A percentile compares a stretch with the other conserved stretches of the same genome.
phyloP scores from a whole-genome alignment of 2,797 vertebrate genomes.

The Sebastes taczanowskii region DNA sequence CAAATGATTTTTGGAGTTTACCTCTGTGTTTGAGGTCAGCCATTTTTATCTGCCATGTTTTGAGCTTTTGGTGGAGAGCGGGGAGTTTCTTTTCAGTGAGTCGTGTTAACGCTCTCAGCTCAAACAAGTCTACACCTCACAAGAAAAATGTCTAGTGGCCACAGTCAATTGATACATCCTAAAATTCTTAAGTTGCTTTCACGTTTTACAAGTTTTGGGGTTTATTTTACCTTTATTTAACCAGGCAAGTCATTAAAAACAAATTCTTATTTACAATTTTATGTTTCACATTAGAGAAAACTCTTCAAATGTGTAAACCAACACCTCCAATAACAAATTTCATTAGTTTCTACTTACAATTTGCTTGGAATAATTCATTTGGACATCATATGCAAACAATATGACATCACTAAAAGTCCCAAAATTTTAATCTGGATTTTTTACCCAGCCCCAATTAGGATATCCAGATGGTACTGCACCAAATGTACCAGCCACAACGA shows the following conservation, averaged over 20 bases:
- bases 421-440: too few relatives aligned
- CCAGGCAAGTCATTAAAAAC: neutral
- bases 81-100: slow-evolving; percentile 27
- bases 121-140: slow-evolving; percentile 5
- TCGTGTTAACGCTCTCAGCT: slow-evolving; percentile 23
- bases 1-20: slow-evolving; percentile 53
- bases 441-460: neutral
- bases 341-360: neutral
- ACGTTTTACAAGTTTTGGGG: neutral
- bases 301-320: neutral
- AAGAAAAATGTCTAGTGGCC: neutral
- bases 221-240: neutral
- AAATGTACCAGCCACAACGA: neutral
- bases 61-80: slow-evolving; percentile 6
- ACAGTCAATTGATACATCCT: neutral
- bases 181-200: neutral
- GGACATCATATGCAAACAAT: neutral
- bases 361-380: neutral
- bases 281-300: neutral
- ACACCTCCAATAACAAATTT: neutral
- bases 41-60: slow-evolving; percentile 52
- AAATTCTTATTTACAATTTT: neutral
- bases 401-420: neutral
- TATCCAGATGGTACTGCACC: neutral
- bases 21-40: slow-evolving; percentile 29